Percentiles rank a stretch among this genome's conserved stretches.
These are phyloP conservation scores for Hypercompe scribonia DNA, from an alignment of 2,888 invertebrate genomes.

Conservation along the genomic window DNA sequence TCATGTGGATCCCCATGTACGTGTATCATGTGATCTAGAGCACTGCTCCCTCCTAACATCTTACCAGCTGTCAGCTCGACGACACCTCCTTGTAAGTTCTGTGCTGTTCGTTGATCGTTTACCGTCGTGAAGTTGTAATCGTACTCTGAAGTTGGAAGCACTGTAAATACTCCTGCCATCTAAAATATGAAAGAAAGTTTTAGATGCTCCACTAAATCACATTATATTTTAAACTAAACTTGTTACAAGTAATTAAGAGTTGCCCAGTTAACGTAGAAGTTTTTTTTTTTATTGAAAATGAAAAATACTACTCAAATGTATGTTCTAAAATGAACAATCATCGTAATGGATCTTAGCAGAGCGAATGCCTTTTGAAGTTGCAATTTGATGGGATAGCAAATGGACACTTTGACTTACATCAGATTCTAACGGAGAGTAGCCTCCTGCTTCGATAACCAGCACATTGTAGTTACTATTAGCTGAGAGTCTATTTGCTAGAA, in stretches of 20 bases:
- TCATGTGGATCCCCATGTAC: constrained; percentile 53
- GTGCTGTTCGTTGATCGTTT: constrained; percentile 50
- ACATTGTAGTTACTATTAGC: constrained; percentile 21
- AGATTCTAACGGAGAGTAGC: constrained; percentile 27
- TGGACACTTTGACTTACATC: constrained; percentile 22
- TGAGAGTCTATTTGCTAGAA: constrained; percentile 40
- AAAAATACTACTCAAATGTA: too few relatives aligned
- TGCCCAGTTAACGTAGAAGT: too few relatives aligned
- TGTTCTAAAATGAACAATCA: too few relatives aligned
- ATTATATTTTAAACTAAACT: too few relatives aligned
- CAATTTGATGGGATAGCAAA: too few relatives aligned
- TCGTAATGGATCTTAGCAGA: too few relatives aligned
- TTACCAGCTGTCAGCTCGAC: constrained; percentile 56
- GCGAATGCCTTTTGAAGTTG: too few relatives aligned
- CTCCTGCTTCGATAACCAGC: constrained; percentile 38
- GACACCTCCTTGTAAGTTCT: constrained; percentile 32
- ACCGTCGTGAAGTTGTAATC: constrained; percentile 56
- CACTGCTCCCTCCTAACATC: constrained; percentile 65
- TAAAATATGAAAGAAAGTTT: constrained; percentile 22
- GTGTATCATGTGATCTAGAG: constrained; percentile 53
- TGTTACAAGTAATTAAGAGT: too few relatives aligned
- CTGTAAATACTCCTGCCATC: constrained; percentile 53
- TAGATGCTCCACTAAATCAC: not conserved
- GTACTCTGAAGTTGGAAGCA: constrained; percentile 36
- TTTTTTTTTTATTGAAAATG: too few relatives aligned